These are phyloP conservation scores for Troides helena DNA, from an alignment of 2,888 invertebrate genomes.

Conservation along the genomic window DNA sequence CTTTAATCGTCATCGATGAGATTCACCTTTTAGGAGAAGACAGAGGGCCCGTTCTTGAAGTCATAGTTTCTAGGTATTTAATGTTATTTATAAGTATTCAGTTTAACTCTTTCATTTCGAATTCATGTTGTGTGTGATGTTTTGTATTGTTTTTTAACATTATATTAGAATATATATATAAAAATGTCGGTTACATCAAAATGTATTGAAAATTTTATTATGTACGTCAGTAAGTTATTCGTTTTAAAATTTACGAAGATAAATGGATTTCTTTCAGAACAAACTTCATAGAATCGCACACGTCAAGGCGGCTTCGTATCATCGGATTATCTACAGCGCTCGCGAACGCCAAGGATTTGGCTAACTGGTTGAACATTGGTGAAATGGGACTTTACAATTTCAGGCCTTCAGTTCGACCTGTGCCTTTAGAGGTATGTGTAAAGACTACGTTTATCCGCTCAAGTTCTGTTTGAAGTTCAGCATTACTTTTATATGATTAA, in stretches of 20 bases:
- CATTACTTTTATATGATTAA: no score
- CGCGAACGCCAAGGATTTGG: conserved; percentile 97
- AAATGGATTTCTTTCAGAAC: conserved; percentile 78
- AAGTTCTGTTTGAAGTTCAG: no score
- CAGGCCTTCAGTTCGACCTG: conserved; percentile 97
- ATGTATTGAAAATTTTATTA: no score
- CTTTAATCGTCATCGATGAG: conserved; percentile 97
- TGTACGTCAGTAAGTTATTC: no score
- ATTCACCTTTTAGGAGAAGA: conserved; percentile 97
- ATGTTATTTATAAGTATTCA: no score
- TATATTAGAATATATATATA: no score
- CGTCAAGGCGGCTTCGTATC: conserved; percentile 89
- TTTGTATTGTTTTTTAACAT: no score
- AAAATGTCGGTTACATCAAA: no score
- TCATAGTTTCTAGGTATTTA: conserved; percentile 91
- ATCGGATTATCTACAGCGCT: conserved; percentile 98
- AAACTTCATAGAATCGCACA: conserved; percentile 96
- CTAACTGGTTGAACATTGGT: conserved; percentile 96
- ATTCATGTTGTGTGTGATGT: no score
- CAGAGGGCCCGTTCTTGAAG: conserved; percentile 94
- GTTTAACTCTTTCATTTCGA: no score
- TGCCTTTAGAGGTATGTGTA: conserved; percentile 88
- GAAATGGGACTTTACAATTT: conserved; percentile 97
- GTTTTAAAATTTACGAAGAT: background rate
- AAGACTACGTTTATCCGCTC: background rate